These are phyloP conservation scores for Gallinago solitaria DNA, from an alignment of 2,797 vertebrate genomes.

Conservation along the genomic window DNA sequence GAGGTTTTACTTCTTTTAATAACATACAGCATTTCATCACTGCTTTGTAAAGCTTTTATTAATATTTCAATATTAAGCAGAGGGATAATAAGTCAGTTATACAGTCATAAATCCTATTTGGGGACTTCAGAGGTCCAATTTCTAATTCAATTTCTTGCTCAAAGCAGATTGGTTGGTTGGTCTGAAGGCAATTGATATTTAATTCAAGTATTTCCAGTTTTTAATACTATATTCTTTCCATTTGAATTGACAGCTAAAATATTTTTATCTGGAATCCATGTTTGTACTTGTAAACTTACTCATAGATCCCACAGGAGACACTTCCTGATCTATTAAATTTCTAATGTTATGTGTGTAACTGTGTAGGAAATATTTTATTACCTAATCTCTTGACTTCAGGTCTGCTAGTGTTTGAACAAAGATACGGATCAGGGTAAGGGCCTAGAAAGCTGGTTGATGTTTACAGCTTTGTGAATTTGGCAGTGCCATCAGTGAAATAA, in stretches of 20 bases:
- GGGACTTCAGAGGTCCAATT: not conserved
- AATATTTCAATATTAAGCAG: not conserved
- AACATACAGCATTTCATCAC: not conserved
- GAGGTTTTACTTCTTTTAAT: not conserved
- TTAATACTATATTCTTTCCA: not conserved
- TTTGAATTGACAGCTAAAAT: not conserved
- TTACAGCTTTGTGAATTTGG: not conserved
- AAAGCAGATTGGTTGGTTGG: not conserved
- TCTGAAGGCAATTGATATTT: not conserved
- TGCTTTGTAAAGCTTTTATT: constrained; percentile 3
- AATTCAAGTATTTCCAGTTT: not conserved
- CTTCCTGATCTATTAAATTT: not conserved
- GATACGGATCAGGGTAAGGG: fast-evolving
- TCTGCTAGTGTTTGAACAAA: not conserved
- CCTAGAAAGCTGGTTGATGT: not conserved
- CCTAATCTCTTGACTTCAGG: not conserved
- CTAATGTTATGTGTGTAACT: not conserved
- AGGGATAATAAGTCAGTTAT: not conserved
- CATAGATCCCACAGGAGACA: not conserved
- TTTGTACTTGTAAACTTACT: not conserved
- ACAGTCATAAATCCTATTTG: not conserved
- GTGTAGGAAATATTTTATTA: not conserved
- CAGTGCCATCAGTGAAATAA: not conserved
- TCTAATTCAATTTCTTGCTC: not conserved
- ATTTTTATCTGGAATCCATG: not conserved